Evolutionary conservation across 2,113 vertebrate genomes (phyloP).

Genomic region (Ardeotis arabs): DNA sequence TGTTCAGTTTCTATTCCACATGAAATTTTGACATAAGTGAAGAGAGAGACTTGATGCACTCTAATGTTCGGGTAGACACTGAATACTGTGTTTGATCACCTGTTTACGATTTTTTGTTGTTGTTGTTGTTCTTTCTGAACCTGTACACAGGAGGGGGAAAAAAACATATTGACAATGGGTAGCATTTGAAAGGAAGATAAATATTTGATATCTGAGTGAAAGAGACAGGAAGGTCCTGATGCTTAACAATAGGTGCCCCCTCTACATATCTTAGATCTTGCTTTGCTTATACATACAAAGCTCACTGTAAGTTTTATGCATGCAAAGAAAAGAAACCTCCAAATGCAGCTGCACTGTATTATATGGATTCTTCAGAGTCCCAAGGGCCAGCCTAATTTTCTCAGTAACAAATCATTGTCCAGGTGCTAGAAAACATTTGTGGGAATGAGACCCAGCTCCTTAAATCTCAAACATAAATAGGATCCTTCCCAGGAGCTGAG

Average conservation of each 20-base stretch:
- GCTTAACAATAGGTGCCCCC: not conserved
- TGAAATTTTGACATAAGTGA: not conserved
- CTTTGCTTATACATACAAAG: not conserved
- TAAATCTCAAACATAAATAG: not conserved
- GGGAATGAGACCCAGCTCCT: not conserved
- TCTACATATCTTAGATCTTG: not conserved
- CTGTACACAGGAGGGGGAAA: not conserved
- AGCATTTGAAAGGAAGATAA: slow-evolving; percentile 31
- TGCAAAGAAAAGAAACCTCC: not conserved
- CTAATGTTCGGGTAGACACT: not conserved
- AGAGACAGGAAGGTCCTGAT: not conserved
- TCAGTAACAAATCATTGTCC: not conserved
- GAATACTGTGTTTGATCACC: not conserved
- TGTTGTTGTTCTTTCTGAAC: not conserved
- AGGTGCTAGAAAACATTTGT: not conserved
- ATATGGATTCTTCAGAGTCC: not conserved
- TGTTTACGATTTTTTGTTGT: not conserved
- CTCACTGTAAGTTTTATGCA: not conserved
- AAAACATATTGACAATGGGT: not conserved
- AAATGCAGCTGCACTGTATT: not conserved
- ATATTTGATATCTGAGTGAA: not conserved
- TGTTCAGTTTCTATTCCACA: not conserved
- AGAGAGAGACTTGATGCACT: not conserved
- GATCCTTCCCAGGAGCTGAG: not conserved
- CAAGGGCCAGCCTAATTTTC: not conserved